Evolutionary conservation across 2,797 vertebrate genomes (phyloP).

Genomic region (Pteropus rufus): DNA sequence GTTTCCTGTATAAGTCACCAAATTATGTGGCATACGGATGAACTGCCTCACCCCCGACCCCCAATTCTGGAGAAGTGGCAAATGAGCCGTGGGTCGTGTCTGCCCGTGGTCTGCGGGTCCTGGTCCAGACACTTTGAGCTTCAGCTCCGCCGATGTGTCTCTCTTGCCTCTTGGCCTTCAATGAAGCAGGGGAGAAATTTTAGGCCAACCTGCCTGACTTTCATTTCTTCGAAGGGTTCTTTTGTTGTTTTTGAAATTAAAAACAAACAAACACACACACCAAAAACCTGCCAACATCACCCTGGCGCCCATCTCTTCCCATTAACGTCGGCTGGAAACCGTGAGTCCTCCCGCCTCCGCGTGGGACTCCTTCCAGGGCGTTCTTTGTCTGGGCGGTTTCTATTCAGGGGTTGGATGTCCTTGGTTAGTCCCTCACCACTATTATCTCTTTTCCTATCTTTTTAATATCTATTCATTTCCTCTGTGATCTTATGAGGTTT

Average conservation of each 20-base stretch:
- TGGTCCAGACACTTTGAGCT: fast-evolving
- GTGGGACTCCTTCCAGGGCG: not conserved
- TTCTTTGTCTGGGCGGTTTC: not conserved
- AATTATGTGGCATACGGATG: fast-evolving
- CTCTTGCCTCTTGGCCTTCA: not conserved
- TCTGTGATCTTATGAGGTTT: not conserved
- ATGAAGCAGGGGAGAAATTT: not conserved
- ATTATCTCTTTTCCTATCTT: conserved; percentile 2
- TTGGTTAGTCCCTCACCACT: not conserved
- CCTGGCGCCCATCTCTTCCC: not conserved
- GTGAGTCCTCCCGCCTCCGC: fast-evolving
- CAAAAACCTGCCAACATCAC: not conserved
- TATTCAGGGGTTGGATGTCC: not conserved
- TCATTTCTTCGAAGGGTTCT: not conserved
- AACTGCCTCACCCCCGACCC: fast-evolving
- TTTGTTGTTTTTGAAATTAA: not conserved
- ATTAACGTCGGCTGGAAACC: not conserved
- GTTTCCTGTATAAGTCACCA: fast-evolving
- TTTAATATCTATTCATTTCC: conserved; percentile 56
- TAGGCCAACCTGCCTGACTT: not conserved
- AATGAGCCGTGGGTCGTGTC: fast-evolving
- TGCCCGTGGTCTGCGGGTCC: fast-evolving
- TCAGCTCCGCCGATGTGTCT: not conserved
- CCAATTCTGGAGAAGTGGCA: fast-evolving
- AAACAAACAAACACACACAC: not conserved